These are phyloP conservation scores for Pegoplata infirma DNA, from an alignment of 2,888 invertebrate genomes.

Conservation along the genomic window DNA sequence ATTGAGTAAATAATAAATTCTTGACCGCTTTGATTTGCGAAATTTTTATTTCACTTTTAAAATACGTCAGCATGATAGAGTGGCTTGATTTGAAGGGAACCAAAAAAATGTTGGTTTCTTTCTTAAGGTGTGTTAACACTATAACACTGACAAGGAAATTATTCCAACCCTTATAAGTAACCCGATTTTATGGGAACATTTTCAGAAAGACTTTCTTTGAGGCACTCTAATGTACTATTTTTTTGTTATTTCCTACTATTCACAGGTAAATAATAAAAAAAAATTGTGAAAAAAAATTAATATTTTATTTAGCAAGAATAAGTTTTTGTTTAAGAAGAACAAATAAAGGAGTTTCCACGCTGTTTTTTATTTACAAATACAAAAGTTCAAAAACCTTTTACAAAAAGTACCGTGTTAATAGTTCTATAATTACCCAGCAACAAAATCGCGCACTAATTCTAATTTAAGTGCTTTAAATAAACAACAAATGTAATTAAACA, in stretches of 20 bases:
- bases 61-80: no score
- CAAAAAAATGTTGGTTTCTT: no score
- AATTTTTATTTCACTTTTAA: background rate
- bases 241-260: background rate
- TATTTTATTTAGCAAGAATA: no score
- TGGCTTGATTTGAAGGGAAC: no score
- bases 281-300: background rate
- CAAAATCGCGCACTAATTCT: no score
- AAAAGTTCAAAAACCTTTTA: background rate
- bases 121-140: no score
- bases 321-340: no score
- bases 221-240: background rate
- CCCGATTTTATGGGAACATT: no score
- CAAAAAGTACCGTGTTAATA: background rate
- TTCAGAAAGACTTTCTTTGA: background rate
- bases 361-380: background rate
- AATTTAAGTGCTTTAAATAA: no score
- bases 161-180: no score
- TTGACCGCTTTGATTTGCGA: background rate
- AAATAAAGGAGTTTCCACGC: background rate
- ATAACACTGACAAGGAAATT: no score
- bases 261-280: background rate
- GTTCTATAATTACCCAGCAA: background rate
- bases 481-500: no score
- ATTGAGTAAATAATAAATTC: background rate